Percentiles rank a stretch among this genome's conserved stretches.
Evolutionary conservation across 35 echinoderm and acorn worm species (phyloP).

Genomic region (Lytechinus variegatus): DNA sequence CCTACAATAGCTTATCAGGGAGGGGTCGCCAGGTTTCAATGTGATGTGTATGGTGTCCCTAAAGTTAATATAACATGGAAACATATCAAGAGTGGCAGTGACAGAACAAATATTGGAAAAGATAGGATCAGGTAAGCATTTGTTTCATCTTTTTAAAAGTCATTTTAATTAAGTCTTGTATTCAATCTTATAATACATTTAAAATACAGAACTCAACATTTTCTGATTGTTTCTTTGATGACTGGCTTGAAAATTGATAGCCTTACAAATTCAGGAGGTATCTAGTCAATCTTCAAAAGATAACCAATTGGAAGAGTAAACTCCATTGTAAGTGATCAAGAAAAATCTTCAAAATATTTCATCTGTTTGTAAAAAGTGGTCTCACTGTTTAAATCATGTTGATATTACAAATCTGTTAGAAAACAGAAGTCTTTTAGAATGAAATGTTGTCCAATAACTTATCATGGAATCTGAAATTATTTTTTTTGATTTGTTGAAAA

Average conservation of each 20-base stretch:
- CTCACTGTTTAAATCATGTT: no score
- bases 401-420: no score
- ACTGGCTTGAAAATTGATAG: neutral
- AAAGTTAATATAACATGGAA: slow-evolving; percentile 49
- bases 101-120: neutral
- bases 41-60: slow-evolving; percentile 22
- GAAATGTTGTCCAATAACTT: no score
- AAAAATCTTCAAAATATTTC: no score
- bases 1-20: slow-evolving; percentile 41
- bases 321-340: no score
- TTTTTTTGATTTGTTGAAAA: neutral
- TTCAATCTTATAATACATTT: neutral
- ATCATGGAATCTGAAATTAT: no score
- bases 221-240: neutral
- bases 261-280: neutral
- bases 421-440: no score
- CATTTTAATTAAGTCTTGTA: neutral
- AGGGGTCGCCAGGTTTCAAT: slow-evolving; percentile 44
- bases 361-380: no score
- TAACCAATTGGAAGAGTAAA: no score
- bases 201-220: neutral
- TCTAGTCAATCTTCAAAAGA: neutral
- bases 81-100: slow-evolving; percentile 16
- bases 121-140: neutral
- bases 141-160: no score